A percentile compares a stretch with the other conserved stretches of the same genome.
Conservation (phyloP, 2,888 invertebrate species). For the Willowsia nigromaculata region DNA sequence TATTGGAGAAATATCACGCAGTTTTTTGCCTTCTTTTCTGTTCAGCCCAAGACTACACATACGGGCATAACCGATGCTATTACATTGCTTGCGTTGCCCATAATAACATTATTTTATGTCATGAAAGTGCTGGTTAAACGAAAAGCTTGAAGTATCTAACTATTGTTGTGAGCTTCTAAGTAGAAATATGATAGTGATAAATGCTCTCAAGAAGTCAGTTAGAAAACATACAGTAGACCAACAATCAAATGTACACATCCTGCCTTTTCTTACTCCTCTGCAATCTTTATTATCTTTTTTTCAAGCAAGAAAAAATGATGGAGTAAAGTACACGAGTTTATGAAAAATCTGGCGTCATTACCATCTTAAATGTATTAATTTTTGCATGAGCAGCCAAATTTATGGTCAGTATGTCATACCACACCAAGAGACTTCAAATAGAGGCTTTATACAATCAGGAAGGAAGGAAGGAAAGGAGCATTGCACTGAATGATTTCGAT, state of each 20-base stretch:
- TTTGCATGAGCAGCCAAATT: neutral
- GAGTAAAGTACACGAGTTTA: neutral
- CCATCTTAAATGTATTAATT: neutral
- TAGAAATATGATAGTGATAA: constrained; percentile 22
- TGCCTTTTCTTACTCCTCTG: constrained; percentile 41
- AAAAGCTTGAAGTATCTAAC: neutral
- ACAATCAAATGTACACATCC: constrained; percentile 26
- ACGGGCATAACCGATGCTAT: neutral
- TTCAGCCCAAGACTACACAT: neutral
- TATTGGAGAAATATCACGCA: neutral
- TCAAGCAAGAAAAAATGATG: neutral
- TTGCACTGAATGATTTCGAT: no score
- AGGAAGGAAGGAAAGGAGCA: no score
- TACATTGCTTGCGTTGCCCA: neutral
- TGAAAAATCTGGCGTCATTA: neutral
- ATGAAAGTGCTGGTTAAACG: neutral
- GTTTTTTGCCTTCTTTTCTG: constrained; percentile 27
- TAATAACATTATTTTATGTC: constrained; percentile 1
- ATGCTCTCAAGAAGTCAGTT: constrained; percentile 17
- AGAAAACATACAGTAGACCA: neutral
- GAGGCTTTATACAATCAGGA: no score
- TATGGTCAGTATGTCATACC: neutral
- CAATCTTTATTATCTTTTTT: neutral
- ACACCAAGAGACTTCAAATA: neutral
- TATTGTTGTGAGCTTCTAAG: neutral